These are phyloP conservation scores for Misgurnus mizolepis DNA, from an alignment of 2,113 vertebrate genomes.

Conservation along the genomic window DNA sequence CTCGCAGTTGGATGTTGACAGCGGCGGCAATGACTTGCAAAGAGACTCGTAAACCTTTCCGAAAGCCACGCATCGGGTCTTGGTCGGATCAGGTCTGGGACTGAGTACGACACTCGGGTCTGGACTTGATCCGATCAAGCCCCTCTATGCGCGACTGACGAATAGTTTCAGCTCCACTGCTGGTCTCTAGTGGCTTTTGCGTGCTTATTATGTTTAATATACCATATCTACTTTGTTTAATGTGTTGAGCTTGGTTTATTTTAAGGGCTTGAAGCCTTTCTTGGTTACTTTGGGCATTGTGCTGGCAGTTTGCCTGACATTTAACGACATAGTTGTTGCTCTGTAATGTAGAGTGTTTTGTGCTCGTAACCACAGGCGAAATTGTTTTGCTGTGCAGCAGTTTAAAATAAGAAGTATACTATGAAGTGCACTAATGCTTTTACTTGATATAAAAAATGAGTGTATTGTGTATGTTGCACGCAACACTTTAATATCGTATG, in stretches of 20 bases:
- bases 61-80: slow-evolving; percentile 15
- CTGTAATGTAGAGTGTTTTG: not conserved
- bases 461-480: not conserved
- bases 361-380: slow-evolving; percentile 1
- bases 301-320: slow-evolving; percentile 23
- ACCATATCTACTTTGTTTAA: too few species aligned
- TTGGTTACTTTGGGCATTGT: slow-evolving; percentile 3
- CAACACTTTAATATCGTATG: slow-evolving; percentile 15
- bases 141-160: slow-evolving; percentile 7
- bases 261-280: slow-evolving; percentile 29
- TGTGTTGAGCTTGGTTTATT: slow-evolving; percentile 42
- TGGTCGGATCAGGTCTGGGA: slow-evolving; percentile 2
- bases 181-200: not conserved
- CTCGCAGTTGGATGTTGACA: slow-evolving; percentile 54
- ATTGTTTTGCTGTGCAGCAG: not conserved
- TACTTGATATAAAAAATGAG: not conserved
- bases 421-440: not conserved
- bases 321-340: not conserved
- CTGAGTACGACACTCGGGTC: not conserved
- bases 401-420: slow-evolving; percentile 1
- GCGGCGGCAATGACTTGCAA: slow-evolving; percentile 25
- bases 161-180: not conserved
- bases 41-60: slow-evolving; percentile 21
- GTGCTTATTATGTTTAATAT: not conserved
- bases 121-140: slow-evolving; percentile 32